Conservation (phyloP, 64 coral and sea anemone species). For the Actinia tenebrosa region DNA sequence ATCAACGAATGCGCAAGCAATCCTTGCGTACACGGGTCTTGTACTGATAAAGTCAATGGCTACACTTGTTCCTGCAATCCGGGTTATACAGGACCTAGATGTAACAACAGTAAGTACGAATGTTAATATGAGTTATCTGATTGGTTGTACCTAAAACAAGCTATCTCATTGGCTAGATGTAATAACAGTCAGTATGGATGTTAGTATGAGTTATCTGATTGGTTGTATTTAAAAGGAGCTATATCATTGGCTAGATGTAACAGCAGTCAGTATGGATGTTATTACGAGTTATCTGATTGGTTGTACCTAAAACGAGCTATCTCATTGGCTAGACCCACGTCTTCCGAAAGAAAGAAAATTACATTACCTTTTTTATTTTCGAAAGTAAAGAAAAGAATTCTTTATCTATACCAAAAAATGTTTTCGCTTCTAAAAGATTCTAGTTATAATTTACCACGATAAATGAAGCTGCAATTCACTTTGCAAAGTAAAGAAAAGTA, state of each 20-base stretch:
- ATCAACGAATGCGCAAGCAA: constrained; percentile 7
- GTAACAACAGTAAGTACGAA: neutral
- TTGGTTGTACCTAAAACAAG: neutral
- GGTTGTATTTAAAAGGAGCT: neutral
- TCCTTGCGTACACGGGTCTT: constrained; percentile 1
- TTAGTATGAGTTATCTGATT: neutral
- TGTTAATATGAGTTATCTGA: neutral
- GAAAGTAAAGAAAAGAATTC: too few species aligned
- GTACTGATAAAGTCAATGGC: neutral
- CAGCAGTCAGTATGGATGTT: neutral
- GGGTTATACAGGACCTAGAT: neutral
- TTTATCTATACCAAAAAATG: too few species aligned
- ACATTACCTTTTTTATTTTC: too few species aligned
- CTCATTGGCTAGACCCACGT: too few species aligned
- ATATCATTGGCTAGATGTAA: neutral
- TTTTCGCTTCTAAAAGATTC: too few species aligned
- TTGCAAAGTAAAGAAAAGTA: too few species aligned
- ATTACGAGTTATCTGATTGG: neutral
- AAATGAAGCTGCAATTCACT: too few species aligned
- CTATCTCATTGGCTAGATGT: neutral
- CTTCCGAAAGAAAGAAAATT: too few species aligned
- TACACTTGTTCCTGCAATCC: constrained; percentile 1
- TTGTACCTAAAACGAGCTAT: neutral
- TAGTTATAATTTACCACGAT: too few species aligned
- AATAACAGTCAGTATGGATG: neutral